phyloP scores from a whole-genome alignment of 2,113 vertebrate species.

The Sinocyclocheilus grahami region DNA sequence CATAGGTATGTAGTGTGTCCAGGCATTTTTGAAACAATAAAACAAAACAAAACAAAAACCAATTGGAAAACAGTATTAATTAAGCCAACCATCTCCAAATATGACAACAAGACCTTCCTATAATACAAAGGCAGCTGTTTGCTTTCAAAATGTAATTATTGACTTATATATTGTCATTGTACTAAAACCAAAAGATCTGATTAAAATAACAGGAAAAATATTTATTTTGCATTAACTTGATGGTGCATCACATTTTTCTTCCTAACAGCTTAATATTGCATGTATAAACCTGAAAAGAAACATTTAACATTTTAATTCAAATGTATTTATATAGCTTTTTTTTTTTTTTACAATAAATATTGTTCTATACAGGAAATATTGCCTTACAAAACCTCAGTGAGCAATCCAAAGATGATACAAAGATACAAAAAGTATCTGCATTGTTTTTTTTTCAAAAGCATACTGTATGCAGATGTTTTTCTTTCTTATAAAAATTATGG shows the following conservation, averaged over 20 bases:
- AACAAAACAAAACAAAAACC: background rate
- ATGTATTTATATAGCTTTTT: background rate
- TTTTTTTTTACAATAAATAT: background rate
- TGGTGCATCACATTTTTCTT: no score
- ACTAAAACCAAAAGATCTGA: background rate
- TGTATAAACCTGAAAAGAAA: no score
- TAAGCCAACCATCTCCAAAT: background rate
- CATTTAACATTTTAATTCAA: background rate
- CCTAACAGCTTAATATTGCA: no score
- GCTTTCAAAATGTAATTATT: background rate
- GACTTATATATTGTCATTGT: background rate
- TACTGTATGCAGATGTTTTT: background rate
- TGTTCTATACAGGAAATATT: background rate
- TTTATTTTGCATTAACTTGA: no score
- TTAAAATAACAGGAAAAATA: background rate
- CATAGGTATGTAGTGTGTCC: background rate
- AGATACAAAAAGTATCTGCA: no score
- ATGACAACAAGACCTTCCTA: background rate
- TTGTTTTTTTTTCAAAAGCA: background rate
- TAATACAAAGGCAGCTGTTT: background rate
- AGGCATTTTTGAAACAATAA: background rate
- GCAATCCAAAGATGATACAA: background rate
- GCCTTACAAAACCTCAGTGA: background rate
- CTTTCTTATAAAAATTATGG: background rate
- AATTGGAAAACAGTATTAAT: background rate